Base-by-base conservation (phyloP, 1,140 invertebrate genomes). In the Manduca sexta region DNA sequence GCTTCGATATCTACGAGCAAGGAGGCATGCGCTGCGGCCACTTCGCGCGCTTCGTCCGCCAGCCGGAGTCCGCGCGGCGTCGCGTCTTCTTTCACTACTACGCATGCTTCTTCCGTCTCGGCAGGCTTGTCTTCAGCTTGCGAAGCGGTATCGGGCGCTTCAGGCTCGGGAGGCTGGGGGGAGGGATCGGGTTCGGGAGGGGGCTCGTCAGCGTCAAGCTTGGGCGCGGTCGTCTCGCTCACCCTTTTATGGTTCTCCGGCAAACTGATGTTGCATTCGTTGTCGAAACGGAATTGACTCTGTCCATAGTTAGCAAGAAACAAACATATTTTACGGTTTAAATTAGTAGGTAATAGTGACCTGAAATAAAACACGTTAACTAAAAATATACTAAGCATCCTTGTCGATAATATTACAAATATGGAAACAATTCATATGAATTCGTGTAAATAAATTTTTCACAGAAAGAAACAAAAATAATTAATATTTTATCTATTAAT, bases 271-370 rank as follows among this genome's bases (percentile, higher is more conserved):
- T 95, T 93, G 90, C 95, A 97, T 89, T 99, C 97, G 90, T 98
- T 98, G 89, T 98, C 96, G 90, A 98, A 98, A 75, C 96, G 93
- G 90, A 98, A 99, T 88, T 98, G 97, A 90, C 96, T 98, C 96
- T 98, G 91, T 79, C 76, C 76, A 60, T 46, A 55, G 79, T 75
- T 65, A 77, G 79, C 79, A 66, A 60, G 67, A 74, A 80, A 79
- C 53, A 77, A 79, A 75, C 14, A 30, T 43, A 43, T 26, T 26
- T 26, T 26, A 26, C 0, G 4, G 0, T 26, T 26, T 26, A 26
- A 26, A 26, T 26, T 5, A 3, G 8, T 26, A 5, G n/a, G n/a
- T n/a, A n/a, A n/a, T 26, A 5, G 4, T 5, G 21, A 26, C 21
- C 8, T 26, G 21, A 26, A 5, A 26, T 26, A 26, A 26, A 5